phyloP scores from a whole-genome alignment of 2,113 vertebrate genomes.

The Cyprinodon tularosa region DNA sequence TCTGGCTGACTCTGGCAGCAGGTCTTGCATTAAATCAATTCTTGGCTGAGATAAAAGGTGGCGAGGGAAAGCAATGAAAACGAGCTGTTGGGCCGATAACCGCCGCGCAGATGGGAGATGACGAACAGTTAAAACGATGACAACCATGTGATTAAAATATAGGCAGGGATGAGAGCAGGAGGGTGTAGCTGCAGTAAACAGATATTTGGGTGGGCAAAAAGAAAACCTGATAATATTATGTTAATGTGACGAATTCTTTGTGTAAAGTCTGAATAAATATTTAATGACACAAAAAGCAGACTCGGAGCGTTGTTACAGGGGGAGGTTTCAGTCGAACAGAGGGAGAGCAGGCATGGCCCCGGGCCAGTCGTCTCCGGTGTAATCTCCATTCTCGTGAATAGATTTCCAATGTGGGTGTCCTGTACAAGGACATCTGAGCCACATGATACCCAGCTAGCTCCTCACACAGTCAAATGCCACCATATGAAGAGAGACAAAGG shows the following conservation, averaged over 20 bases:
- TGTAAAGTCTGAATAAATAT: conserved; percentile 61
- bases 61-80: conserved; percentile 20
- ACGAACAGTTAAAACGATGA: conserved; percentile 40
- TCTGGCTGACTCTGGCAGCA: conserved; percentile 38
- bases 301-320: conserved; percentile 39
- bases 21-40: conserved; percentile 49
- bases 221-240: not conserved
- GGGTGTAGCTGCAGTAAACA: conserved; percentile 49
- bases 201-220: conserved; percentile 5
- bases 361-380: conserved; percentile 67
- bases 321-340: conserved; percentile 27
- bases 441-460: conserved; percentile 63
- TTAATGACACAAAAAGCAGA: conserved; percentile 58
- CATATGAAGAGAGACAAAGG: conserved; percentile 20
- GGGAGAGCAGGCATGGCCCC: conserved; percentile 37
- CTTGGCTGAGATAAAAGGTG: conserved; percentile 61
- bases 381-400: conserved; percentile 70
- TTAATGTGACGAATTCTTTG: not conserved
- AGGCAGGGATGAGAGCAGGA: conserved; percentile 8
- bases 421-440: conserved; percentile 72
- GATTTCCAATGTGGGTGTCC: conserved; percentile 71
- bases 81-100: conserved; percentile 50
- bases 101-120: conserved; percentile 54
- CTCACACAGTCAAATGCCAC: conserved; percentile 24
- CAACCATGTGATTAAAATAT: conserved; percentile 33